Percentiles rank a stretch among this genome's conserved stretches.
These are phyloP conservation scores for Drosophila ustulata DNA, from an alignment of 2,888 invertebrate genomes.

Conservation along the genomic window DNA sequence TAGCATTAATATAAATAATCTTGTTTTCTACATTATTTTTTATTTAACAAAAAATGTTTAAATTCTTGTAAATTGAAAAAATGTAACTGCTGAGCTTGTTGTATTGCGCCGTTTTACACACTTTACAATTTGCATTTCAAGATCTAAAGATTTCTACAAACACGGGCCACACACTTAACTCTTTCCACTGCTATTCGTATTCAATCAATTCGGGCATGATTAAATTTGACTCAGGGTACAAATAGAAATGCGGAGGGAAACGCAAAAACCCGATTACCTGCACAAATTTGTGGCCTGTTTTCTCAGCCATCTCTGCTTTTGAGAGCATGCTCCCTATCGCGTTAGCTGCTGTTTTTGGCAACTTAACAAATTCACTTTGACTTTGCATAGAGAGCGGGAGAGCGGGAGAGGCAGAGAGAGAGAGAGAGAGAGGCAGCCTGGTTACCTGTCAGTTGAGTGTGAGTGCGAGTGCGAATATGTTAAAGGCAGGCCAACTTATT, in stretches of 20 bases:
- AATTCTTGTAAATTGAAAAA: too few species aligned
- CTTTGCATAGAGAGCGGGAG: conserved; percentile 35
- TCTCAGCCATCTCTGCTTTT: neutral
- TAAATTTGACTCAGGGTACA: conserved; percentile 34
- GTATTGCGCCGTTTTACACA: too few species aligned
- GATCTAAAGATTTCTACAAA: neutral
- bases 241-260: neutral
- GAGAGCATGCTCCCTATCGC: neutral
- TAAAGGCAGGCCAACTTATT: conserved; percentile 28
- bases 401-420: conserved; percentile 10
- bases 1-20: too few species aligned
- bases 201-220: conserved; percentile 50
- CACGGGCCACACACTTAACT: neutral
- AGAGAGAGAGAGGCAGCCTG: conserved; percentile 8
- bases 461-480: conserved; percentile 1
- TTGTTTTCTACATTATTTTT: too few species aligned
- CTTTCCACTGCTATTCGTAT: neutral
- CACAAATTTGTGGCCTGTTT: conserved; percentile 40
- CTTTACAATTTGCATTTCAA: neutral
- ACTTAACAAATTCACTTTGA: conserved; percentile 64
- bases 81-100: too few species aligned
- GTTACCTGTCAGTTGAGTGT: conserved; percentile 12
- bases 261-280: conserved; percentile 37
- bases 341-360: conserved; percentile 58
- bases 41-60: too few species aligned